phyloP scores from a whole-genome alignment of 1,140 invertebrate species.

The Drosophila albomicans region DNA sequence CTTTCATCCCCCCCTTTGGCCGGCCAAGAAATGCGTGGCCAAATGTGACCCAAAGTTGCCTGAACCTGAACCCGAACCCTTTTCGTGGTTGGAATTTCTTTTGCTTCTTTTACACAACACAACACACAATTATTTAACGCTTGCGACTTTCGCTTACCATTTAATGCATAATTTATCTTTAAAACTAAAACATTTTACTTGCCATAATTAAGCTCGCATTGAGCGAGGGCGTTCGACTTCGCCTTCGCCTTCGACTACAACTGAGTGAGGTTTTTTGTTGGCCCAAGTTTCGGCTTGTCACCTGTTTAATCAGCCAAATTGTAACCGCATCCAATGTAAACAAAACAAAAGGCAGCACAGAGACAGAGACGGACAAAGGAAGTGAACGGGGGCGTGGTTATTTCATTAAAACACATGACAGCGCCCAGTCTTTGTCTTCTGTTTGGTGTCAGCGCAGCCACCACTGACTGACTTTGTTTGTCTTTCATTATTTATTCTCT shows the following conservation, averaged over 20 bases:
- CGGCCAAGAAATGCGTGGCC: constrained; percentile 31
- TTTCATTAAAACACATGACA: constrained; percentile 73
- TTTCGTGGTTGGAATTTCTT: constrained; percentile 72
- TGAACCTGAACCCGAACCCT: constrained; percentile 52
- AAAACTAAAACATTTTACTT: constrained; percentile 48
- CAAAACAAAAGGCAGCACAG: constrained; percentile 37
- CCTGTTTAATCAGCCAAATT: constrained; percentile 49
- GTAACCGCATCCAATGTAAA: constrained; percentile 42
- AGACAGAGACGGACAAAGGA: neutral
- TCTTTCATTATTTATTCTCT: constrained; percentile 80
- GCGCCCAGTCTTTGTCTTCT: constrained; percentile 31
- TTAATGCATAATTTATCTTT: constrained; percentile 76
- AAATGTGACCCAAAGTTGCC: constrained; percentile 66
- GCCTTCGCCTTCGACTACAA: neutral
- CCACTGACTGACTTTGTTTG: constrained; percentile 70
- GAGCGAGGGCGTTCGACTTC: neutral
- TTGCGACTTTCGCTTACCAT: constrained; percentile 43
- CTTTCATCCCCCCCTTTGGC: constrained; percentile 35
- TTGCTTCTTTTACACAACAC: constrained; percentile 7
- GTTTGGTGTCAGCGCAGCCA: constrained; percentile 33
- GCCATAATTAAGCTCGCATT: constrained; percentile 46
- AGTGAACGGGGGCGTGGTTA: constrained; percentile 42
- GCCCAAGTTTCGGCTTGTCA: constrained; percentile 69
- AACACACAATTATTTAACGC: constrained; percentile 72
- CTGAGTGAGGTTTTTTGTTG: constrained; percentile 18